Conservation (phyloP, 2,113 vertebrate genomes). For the Fregetta grallaria region DNA sequence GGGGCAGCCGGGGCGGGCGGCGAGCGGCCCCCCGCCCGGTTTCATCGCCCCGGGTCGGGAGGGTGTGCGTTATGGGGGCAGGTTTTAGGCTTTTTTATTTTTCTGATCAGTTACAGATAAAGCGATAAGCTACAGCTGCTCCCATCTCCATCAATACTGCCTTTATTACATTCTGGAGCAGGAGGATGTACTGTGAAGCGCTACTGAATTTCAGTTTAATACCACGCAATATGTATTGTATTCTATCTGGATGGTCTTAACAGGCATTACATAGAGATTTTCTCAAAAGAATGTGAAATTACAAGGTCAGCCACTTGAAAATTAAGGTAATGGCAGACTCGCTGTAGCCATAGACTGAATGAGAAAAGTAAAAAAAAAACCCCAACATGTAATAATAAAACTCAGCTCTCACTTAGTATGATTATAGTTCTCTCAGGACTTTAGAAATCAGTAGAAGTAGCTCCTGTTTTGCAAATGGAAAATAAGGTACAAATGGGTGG, state of each 20-base stretch:
- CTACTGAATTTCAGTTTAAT: background rate
- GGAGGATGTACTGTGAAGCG: fast-evolving
- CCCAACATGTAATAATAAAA: background rate
- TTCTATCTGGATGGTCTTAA: background rate
- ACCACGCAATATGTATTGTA: fast-evolving
- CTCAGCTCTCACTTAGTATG: background rate
- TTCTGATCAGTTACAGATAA: fast-evolving
- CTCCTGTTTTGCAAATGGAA: background rate
- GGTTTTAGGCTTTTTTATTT: too few species aligned
- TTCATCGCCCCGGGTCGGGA: fast-evolving
- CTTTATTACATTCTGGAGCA: background rate
- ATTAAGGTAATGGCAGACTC: background rate
- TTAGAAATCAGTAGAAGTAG: background rate
- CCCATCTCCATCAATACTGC: fast-evolving
- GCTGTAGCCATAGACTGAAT: fast-evolving
- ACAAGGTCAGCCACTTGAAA: background rate
- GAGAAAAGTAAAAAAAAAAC: background rate
- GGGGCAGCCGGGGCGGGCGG: too few species aligned
- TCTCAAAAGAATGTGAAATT: background rate
- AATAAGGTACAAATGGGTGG: background rate
- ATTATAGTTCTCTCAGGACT: background rate
- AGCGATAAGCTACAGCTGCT: background rate
- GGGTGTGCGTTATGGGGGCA: fast-evolving
- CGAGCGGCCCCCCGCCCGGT: too few species aligned
- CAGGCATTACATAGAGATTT: background rate